Conservation (phyloP, 2,888 invertebrate species). For the Drosophila rellima region DNA sequence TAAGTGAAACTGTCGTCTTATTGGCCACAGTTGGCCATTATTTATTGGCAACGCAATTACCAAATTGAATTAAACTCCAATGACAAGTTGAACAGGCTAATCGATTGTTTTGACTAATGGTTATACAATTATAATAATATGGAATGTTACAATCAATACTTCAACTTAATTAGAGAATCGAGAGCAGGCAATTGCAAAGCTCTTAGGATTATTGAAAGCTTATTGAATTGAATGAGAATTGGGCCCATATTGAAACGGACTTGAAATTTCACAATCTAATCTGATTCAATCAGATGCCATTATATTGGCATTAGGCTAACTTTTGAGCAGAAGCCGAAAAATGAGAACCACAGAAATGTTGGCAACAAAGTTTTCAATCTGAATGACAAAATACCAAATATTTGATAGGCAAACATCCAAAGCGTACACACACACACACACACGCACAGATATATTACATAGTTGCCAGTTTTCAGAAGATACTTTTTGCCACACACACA, state of each 20-base stretch:
- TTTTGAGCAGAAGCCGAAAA: conserved; percentile 10
- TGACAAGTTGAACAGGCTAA: conserved; percentile 37
- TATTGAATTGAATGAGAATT: conserved; percentile 39
- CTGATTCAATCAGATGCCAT: conserved; percentile 42
- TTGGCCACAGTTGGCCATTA: conserved; percentile 22
- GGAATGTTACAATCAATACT: background rate
- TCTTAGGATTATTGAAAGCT: conserved; percentile 28
- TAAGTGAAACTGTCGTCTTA: conserved; percentile 16
- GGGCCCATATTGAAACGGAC: background rate
- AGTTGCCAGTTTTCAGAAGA: conserved; percentile 42
- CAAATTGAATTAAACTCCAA: conserved; percentile 55
- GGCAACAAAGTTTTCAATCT: conserved; percentile 45
- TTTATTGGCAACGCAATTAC: conserved; percentile 41
- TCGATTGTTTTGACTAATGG: conserved; percentile 45
- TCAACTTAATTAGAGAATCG: conserved; percentile 36
- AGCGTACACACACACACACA: conserved; percentile 14
- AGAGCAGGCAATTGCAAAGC: conserved; percentile 5
- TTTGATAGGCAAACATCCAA: conserved; percentile 27
- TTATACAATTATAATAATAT: conserved; percentile 10
- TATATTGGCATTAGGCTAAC: conserved; percentile 55
- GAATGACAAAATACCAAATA: conserved; percentile 41
- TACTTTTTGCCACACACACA: conserved; percentile 19
- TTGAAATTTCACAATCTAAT: conserved; percentile 18
- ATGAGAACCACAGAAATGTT: conserved; percentile 30
- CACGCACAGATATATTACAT: conserved; percentile 14